These are phyloP conservation scores for Zophobas atratus DNA, from an alignment of 1,140 invertebrate genomes.

Conservation along the genomic window DNA sequence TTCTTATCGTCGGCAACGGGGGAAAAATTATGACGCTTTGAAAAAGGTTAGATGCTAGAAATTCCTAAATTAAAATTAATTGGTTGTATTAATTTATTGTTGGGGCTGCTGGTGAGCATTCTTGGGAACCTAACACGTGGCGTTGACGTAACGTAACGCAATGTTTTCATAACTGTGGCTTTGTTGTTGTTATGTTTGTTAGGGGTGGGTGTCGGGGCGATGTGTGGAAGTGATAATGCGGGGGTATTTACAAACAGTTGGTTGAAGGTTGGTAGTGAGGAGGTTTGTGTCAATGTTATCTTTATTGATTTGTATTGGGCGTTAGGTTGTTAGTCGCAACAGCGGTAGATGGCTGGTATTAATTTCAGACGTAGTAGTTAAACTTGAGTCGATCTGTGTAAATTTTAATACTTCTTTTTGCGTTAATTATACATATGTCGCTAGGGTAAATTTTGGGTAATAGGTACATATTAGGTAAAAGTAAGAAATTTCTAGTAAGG, in stretches of 20 bases:
- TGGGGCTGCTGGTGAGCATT: background rate
- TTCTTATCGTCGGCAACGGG: slow-evolving; percentile 40
- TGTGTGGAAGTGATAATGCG: slow-evolving; percentile 18
- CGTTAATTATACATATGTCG: too few relatives aligned
- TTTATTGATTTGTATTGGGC: too few relatives aligned
- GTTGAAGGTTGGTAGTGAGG: too few relatives aligned
- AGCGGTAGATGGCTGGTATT: too few relatives aligned
- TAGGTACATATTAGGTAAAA: too few relatives aligned
- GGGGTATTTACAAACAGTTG: slow-evolving; percentile 1
- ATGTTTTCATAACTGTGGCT: slow-evolving; percentile 41
- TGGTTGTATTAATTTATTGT: slow-evolving; percentile 45
- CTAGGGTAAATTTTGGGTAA: too few relatives aligned
- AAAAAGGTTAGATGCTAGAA: slow-evolving; percentile 26
- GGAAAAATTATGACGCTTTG: slow-evolving; percentile 20
- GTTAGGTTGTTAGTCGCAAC: too few relatives aligned
- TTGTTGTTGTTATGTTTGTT: slow-evolving; percentile 31
- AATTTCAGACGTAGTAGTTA: too few relatives aligned
- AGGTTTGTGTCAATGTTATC: too few relatives aligned
- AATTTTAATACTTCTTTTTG: too few relatives aligned
- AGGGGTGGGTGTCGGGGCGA: slow-evolving; percentile 16
- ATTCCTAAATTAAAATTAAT: slow-evolving; percentile 43
- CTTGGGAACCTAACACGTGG: slow-evolving; percentile 24
- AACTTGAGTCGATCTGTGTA: too few relatives aligned
- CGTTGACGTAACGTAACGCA: slow-evolving; percentile 31
- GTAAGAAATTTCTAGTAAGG: too few relatives aligned